Base-by-base conservation (phyloP, 2,888 invertebrate species). In the Heliconius ethilla region DNA sequence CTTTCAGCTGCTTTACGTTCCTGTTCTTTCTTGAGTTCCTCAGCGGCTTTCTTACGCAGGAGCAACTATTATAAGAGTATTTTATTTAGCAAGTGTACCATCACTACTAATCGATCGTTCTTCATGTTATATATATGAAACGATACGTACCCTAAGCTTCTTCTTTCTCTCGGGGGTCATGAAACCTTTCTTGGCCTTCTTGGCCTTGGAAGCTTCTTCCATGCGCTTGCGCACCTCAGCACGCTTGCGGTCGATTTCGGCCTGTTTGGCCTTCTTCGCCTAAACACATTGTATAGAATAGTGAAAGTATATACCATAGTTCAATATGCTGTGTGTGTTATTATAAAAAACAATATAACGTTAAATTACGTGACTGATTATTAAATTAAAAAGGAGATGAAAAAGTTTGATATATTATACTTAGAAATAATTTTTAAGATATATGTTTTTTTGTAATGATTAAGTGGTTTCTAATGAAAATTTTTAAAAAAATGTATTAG, bases 141-240 rank as follows among this genome's bases (percentile, higher is more conserved):
- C 27, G 7, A 62, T 80, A 95, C 97, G 96, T 91, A 99, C 99
- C 96, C 99, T 97, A 91, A 99, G 98, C 95, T 99, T 99, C 98
- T 99, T 99, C 98, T 99, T 99, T 95, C 99, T 98, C 95, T 99
- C 99, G 82, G 99, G 99, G 90, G 99, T 99, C 98, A 99, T 99
- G 97, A 99, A 99, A 96, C 99, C 99, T 96, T 99, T 99, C 97
- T 99, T 99, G 92, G 98, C 98, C 96, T 99, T 99, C 96, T 99
- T 99, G 92, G 98, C 98, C 93, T 98, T 98, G 94, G 99, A 98
- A 95, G 99, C 98, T 95, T 99, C 99, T 95, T 99, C 99, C 96
- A 99, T 97, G 92, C 99, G 98, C 96, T 98, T 98, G 95, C 99
- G 97, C 95, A 99, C 99, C 95, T 99, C 99, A 92, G 99, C 99